Percentiles rank a stretch among this genome's conserved stretches.
phyloP scores from a whole-genome alignment of 2,888 invertebrate genomes.

The Euplagia quadripunctaria region DNA sequence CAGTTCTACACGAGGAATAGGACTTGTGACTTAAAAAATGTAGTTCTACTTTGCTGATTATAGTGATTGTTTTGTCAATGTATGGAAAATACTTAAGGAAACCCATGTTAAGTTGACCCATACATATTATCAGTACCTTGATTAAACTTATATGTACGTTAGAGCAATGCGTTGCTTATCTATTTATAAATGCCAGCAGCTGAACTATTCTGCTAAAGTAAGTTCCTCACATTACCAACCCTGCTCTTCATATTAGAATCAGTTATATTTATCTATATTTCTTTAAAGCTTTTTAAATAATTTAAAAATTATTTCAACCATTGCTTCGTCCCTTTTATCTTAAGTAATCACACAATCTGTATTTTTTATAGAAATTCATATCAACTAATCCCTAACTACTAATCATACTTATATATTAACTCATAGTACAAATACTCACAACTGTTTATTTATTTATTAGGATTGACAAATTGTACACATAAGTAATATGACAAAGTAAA shows the following conservation, averaged over 20 bases:
- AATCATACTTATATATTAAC: not conserved
- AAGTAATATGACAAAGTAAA: not conserved
- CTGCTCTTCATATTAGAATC: not conserved
- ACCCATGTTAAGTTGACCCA: not conserved
- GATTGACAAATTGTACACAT: no score
- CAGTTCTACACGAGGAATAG: no score
- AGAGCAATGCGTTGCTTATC: not conserved
- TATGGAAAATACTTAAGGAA: no score
- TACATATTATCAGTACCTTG: not conserved
- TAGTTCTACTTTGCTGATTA: not conserved
- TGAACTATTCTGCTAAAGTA: not conserved
- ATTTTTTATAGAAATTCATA: not conserved
- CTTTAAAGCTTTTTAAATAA: not conserved
- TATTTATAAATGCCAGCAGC: not conserved
- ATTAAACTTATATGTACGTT: not conserved
- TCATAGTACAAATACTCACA: no score
- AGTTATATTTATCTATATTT: not conserved
- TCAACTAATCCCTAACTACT: not conserved
- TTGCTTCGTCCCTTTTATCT: not conserved
- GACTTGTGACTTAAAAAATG: not conserved
- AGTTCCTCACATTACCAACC: not conserved
- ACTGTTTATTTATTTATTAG: no score
- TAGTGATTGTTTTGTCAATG: no score
- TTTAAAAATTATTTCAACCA: not conserved
- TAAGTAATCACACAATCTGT: not conserved